Conservation (phyloP, 2,888 invertebrate species). For the Brachyptera putata region DNA sequence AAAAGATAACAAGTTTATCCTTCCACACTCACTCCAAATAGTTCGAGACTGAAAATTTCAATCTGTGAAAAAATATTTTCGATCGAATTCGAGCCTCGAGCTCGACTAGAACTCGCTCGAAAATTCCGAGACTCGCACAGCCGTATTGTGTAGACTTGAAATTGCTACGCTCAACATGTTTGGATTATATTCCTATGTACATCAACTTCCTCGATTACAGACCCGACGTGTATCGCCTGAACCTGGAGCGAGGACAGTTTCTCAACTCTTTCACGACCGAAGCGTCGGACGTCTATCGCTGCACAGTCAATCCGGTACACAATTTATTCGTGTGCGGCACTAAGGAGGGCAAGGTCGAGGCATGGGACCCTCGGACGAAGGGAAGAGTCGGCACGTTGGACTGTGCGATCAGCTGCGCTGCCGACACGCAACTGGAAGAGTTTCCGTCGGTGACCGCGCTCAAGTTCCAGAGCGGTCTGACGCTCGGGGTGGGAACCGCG, state of each 20-base stretch:
- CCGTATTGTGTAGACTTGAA: too few species aligned
- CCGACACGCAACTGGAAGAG: conserved; percentile 46
- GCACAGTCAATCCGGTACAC: conserved; percentile 83
- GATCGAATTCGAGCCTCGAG: too few species aligned
- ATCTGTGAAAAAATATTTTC: too few species aligned
- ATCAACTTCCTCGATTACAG: too few species aligned
- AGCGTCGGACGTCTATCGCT: conserved; percentile 73
- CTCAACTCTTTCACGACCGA: conserved; percentile 76
- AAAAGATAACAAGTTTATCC: too few species aligned
- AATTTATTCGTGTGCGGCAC: conserved; percentile 83
- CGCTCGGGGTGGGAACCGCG: conserved; percentile 86
- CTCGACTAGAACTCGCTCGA: too few species aligned
- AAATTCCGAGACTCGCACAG: too few species aligned
- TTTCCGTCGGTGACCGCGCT: conserved; percentile 75
- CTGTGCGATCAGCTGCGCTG: conserved; percentile 64
- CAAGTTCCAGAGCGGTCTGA: conserved; percentile 68
- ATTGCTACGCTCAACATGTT: too few species aligned
- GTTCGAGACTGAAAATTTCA: too few species aligned
- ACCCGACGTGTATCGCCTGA: conserved; percentile 85
- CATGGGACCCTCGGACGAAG: conserved; percentile 90
- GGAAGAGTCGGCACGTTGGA: conserved; percentile 76
- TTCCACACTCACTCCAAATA: too few species aligned
- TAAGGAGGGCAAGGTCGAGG: conserved; percentile 87
- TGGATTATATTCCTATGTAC: too few species aligned
- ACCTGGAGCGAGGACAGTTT: conserved; percentile 93